Base-by-base conservation (phyloP, 2,888 invertebrate species). In the Microctonus hyperodae region DNA sequence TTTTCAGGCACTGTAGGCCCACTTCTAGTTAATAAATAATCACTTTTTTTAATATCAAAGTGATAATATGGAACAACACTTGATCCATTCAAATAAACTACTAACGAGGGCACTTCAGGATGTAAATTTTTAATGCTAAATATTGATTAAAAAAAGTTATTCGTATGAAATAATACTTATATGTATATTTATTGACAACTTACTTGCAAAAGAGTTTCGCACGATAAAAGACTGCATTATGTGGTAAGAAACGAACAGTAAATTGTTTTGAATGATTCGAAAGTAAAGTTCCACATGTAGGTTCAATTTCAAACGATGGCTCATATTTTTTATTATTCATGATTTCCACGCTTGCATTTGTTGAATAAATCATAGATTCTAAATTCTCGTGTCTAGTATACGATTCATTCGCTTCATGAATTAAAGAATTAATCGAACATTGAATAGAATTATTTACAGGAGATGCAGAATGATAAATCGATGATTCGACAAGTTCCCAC, bases 1-100 rank as follows among this genome's bases (percentile, higher is more conserved):
- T 86, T 82, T n/a, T 76, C 74, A 37, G 85, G 82, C 68, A 67
- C 87, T 83, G 2, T 83, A 76, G 7, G 79, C 76, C 70, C 85
- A 1, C 1, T 81, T 28, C 85, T 84, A n/a, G 85, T 85, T 1
- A 83, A 83, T 57, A 91, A 78, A 79, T 91, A 90, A 81, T 90
- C 89, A 59, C 88, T 90, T 67, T 89, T 88, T 70, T 89, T 88
- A 53, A 91, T 84, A 71, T 91, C 90, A 74, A 92, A 89, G 79
- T 92, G 91, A 75, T 89, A 91, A 74, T 89, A 89, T 0, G 92
- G 91, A 70, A 91, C 85, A 60, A 90, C 75, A 69, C 91, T 89
- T 73, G 87, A 87, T 0, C 87, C 92, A 51, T 79, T 83, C 48
- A 91, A 80, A 44, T 72, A 44, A 20, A 87, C 82, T 13, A 75